Percentiles rank a stretch among this genome's conserved stretches.
Evolutionary conservation across 2,113 vertebrate species (phyloP).

Genomic region (Antechinus stuartii): DNA sequence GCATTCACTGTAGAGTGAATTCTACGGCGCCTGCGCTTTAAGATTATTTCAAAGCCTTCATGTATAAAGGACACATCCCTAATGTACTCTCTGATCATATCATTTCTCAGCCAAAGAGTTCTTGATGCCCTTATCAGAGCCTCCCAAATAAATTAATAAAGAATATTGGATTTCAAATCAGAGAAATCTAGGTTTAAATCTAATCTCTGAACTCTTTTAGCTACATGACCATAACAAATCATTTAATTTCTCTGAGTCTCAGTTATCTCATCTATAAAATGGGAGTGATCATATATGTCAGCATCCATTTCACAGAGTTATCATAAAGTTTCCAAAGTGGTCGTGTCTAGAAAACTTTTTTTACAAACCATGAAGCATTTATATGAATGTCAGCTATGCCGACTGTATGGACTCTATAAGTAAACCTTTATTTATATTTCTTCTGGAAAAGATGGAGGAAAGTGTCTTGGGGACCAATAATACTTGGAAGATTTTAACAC

Average conservation of each 20-base stretch:
- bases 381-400: not conserved
- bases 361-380: not conserved
- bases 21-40: too few species aligned
- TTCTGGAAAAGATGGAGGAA: not conserved
- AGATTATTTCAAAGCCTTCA: too few species aligned
- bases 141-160: too few species aligned
- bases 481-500: conserved; percentile 54
- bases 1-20: too few species aligned
- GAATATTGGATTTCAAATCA: too few species aligned
- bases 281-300: not conserved
- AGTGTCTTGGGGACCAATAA: conserved; percentile 44
- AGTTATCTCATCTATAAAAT: not conserved
- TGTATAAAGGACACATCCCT: too few species aligned
- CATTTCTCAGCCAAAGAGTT: too few species aligned
- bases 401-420: not conserved
- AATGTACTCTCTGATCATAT: too few species aligned
- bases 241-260: not conserved
- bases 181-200: too few species aligned
- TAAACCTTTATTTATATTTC: conserved; percentile 55
- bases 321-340: not conserved
- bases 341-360: not conserved
- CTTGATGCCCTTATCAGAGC: too few species aligned
- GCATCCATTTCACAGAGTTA: not conserved
- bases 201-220: not conserved
- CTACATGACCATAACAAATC: not conserved